Evolutionary conservation across 1,140 invertebrate species (phyloP), one percentile per base, ranked within the genome.

Genomic region (Drosophila pectinifera): DNA sequence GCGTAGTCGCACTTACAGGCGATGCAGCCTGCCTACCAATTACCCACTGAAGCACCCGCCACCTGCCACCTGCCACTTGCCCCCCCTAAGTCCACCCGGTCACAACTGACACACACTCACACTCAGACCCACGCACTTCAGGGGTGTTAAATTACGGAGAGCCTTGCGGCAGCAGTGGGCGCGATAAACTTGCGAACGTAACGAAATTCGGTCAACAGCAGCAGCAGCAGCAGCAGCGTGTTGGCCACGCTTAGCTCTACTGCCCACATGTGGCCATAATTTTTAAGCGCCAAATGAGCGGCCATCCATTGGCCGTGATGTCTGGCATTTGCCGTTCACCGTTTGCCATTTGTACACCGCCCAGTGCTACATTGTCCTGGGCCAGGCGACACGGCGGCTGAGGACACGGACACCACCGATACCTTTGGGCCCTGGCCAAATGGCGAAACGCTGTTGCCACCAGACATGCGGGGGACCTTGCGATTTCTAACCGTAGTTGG

Each of bases 181-280:
- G 64, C 82, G 64, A 81, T 86, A 86, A 84, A 89, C 79, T 88
- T 88, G 63, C 84, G 77, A 73, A 73, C 67, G 72, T 84, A 73
- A 83, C 76, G 77, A 83, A 89, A 89, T 83, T 88, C 73, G 76
- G 84, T 80, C 76, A 88, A 89, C 79, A 88, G 11, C 48, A 49
- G 46, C 81, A 56, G 55, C 81, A 73, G 59, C 76, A 43, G 43
- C 20, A 53, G 34, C 46, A 28, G 28, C 24, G 39, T 76, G 58
- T 49, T 80, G 78, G 54, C 78, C 75, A 62, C 67, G 54, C 55
- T 75, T 67, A 73, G 55, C 61, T 16, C 46, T 82, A 78, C 76
- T 88, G 77, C 80, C 80, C 83, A 89, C 84, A 89, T 89, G 84
- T 89, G 83, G 84, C 83, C 68, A 88, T 88, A 89, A 88, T 80